Evolutionary conservation across 2,113 vertebrate species (phyloP), one percentile per base, ranked within the genome.

Genomic region (Podarcis cretensis): DNA sequence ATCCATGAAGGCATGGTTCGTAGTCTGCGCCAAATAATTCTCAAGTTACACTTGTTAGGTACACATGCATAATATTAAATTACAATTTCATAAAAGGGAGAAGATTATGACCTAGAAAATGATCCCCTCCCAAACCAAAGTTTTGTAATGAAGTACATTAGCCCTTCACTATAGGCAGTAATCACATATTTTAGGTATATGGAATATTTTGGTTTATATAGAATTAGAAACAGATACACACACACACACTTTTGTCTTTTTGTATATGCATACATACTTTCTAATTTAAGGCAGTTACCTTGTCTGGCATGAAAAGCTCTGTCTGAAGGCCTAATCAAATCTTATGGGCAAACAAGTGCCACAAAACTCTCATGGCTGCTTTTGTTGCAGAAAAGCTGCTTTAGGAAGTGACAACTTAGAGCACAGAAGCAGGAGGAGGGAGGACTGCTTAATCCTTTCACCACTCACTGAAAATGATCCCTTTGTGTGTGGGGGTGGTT

Each of bases 131-230:
- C 9, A 73, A 69, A 63, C 30, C 57, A 25, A 57, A 35, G 23
- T 7, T 71, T 81, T 35, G 59, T 13, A 20, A 48, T 30, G 35
- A 66, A 54, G 0, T 1, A 6, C 54, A 4, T 0, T 0, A 8
- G 20, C 6, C 3, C 16, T 8, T 7, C 81, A 5, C 20, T 40
- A 35, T 65, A 0, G 2, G 32, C 77, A 12, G 57, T 81, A 59
- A 40, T 77, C 71, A 83, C 3, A 21, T 73, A 59, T 0, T 54
- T 57, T 6, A 27, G 13, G 9, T 27, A 37, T 16, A 6, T 23
- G 43, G 63, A 48, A 4, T 7, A 4, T 84, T 73, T 18, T 27
- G 18, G 30, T 85, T 3, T 63, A n/a, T 75, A 88, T 66, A 87
- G 74, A 43, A 80, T 68, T 18, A 79, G 77, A 79, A 1, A 1